Conservation (phyloP, 2,113 vertebrate genomes). For the Callionymus lyra region DNA sequence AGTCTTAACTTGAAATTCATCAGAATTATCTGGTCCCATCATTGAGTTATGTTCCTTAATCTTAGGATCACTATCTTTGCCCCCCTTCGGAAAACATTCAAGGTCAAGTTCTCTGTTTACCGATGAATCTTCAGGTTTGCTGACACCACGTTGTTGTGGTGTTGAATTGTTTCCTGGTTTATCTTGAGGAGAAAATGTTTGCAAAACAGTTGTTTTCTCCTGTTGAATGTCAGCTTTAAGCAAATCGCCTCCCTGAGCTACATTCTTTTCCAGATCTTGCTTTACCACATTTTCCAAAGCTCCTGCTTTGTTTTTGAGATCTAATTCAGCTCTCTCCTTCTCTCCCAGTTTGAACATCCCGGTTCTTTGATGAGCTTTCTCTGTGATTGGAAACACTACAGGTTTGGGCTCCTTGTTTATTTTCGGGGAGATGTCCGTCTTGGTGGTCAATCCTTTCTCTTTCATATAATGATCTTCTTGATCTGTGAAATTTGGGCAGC, state of each 20-base stretch:
- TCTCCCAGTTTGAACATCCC: conserved; percentile 58
- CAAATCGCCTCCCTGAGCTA: conserved; percentile 4
- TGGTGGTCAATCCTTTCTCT: conserved; percentile 2
- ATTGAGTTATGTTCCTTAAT: not conserved
- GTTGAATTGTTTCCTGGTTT: conserved; percentile 4
- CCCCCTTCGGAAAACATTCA: no score
- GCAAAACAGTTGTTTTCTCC: conserved; percentile 9
- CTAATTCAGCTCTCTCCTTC: conserved; percentile 38
- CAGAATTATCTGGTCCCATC: not conserved
- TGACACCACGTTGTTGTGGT: conserved; percentile 1
- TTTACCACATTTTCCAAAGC: conserved; percentile 1
- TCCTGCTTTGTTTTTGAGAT: conserved; percentile 12
- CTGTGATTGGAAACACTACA: conserved; percentile 47
- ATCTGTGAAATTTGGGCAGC: conserved; percentile 47
- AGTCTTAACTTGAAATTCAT: conserved; percentile 12
- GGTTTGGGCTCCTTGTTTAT: conserved; percentile 43
- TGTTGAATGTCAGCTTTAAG: not conserved
- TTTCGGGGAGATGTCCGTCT: conserved; percentile 31
- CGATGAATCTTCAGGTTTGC: not conserved
- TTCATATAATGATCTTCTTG: conserved; percentile 28
- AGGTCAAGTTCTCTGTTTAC: no score
- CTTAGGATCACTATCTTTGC: not conserved
- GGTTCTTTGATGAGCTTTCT: conserved; percentile 51
- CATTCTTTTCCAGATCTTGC: conserved; percentile 6
- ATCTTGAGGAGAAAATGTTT: conserved; percentile 12